These are phyloP conservation scores for Acanthopleura granulata DNA, from an alignment of 2,888 invertebrate genomes.

Conservation along the genomic window DNA sequence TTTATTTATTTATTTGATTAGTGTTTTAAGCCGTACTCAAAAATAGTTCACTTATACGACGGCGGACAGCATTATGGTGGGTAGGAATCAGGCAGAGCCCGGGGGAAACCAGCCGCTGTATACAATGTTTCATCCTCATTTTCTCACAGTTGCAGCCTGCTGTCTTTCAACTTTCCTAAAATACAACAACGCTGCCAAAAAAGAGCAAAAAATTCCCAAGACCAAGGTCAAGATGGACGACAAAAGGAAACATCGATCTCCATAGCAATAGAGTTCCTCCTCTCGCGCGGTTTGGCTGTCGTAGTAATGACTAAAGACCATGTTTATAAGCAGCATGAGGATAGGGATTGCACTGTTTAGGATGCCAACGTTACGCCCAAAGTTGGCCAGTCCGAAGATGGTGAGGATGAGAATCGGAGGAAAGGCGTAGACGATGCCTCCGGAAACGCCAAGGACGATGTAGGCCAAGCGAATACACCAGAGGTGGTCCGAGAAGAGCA, in stretches of 20 bases:
- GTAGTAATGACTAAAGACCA: background rate
- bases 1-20: no score
- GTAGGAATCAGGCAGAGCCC: no score
- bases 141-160: no score
- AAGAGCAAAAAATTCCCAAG: background rate
- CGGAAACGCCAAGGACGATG: background rate
- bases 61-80: no score
- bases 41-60: no score
- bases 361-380: background rate
- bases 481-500: background rate
- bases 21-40: no score
- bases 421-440: background rate
- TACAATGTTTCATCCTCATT: no score
- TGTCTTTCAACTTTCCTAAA: background rate
- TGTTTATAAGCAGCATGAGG: background rate
- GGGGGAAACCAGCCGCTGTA: no score
- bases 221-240: background rate
- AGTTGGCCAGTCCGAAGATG: background rate
- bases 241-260: background rate
- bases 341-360: slow-evolving; percentile 6
- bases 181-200: background rate
- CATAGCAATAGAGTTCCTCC: background rate
- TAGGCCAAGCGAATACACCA: background rate
- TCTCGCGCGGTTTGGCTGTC: background rate
- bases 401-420: background rate